These are phyloP conservation scores for Heliangelus exortis DNA, from an alignment of 2,797 vertebrate genomes.

Conservation along the genomic window DNA sequence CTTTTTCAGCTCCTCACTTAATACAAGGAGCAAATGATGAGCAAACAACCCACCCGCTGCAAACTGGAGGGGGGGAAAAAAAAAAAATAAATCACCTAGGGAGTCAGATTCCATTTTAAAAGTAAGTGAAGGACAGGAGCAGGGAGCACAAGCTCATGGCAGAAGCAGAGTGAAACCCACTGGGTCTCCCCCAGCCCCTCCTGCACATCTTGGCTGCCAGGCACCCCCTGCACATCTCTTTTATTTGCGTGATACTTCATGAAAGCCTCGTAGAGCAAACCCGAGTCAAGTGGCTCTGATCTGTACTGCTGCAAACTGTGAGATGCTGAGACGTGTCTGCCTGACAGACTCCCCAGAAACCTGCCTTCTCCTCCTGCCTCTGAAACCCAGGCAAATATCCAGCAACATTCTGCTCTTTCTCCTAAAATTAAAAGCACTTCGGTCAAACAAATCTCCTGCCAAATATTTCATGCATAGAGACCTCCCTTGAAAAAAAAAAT, in stretches of 20 bases:
- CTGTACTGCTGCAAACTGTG: slow-evolving; percentile 48
- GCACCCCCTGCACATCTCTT: background rate
- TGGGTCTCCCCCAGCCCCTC: background rate
- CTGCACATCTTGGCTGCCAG: rapidly evolving
- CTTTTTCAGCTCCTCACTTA: background rate
- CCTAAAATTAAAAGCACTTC: slow-evolving; percentile 41
- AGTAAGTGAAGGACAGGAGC: background rate
- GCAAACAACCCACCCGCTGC: background rate
- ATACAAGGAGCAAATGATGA: background rate
- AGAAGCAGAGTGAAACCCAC: background rate
- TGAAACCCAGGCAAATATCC: slow-evolving; percentile 55
- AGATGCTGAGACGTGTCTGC: slow-evolving; percentile 57
- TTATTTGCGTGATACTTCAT: background rate
- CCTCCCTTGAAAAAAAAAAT: background rate
- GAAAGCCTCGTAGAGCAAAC: background rate
- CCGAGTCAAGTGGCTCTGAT: slow-evolving; percentile 37
- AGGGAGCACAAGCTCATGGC: background rate
- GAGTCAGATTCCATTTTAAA: background rate
- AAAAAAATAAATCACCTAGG: background rate
- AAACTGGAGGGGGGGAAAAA: background rate
- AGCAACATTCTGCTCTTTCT: slow-evolving; percentile 30
- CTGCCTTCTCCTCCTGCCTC: slow-evolving; percentile 22
- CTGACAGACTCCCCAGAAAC: slow-evolving; percentile 51
- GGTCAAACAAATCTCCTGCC: slow-evolving; percentile 12
- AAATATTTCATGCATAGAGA: slow-evolving; percentile 18